These are phyloP conservation scores for Xestia xanthographa DNA, from an alignment of 2,888 invertebrate species.

Conservation along the genomic window DNA sequence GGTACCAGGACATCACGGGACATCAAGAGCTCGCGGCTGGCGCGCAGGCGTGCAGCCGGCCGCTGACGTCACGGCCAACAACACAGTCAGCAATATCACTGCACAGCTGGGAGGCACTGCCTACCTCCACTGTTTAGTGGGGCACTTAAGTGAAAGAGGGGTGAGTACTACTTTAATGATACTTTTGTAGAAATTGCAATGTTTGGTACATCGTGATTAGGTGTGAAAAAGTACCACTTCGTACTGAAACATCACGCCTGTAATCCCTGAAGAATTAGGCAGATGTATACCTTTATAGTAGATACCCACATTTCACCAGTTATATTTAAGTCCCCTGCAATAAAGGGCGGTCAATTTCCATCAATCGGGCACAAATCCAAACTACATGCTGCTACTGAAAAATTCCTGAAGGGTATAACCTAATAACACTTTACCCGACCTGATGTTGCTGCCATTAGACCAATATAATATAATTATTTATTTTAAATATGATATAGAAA, in stretches of 20 bases:
- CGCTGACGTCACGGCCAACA: conserved; percentile 91
- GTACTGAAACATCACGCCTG: not conserved
- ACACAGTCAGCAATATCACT: conserved; percentile 95
- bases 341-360: not conserved
- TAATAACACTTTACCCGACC: not conserved
- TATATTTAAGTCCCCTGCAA: not conserved
- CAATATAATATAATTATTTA: not conserved
- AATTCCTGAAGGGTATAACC: not conserved
- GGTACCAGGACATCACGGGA: conserved; percentile 84
- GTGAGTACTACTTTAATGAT: conserved; percentile 81
- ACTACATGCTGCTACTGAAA: not conserved
- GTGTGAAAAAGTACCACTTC: not conserved
- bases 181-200: not conserved
- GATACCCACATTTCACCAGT: not conserved
- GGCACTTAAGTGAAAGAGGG: conserved; percentile 94
- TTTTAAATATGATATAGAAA: not conserved
- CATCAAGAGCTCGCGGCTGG: conserved; percentile 86
- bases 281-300: not conserved
- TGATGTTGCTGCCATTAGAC: not conserved
- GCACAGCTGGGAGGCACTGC: conserved; percentile 95
- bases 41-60: conserved; percentile 81
- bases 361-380: not conserved
- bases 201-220: not conserved
- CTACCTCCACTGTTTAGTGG: conserved; percentile 95
- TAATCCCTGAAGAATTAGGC: not conserved